Base-by-base conservation (phyloP, 2,113 vertebrate species). In the Etia nguti region DNA sequence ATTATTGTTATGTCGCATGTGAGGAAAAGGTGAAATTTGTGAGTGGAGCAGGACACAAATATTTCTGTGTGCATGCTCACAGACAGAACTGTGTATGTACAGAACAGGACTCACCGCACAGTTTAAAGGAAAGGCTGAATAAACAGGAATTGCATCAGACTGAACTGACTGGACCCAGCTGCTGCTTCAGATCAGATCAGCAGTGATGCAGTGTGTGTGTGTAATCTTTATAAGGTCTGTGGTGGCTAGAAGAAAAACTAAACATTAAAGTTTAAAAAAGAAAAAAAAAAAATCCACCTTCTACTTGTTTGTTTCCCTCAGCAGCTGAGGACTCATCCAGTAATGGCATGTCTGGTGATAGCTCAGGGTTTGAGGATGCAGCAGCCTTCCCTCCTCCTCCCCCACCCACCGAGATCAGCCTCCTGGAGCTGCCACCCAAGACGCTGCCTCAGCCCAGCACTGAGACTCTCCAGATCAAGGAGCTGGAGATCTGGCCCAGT, bases 381-480 rank as follows among this genome's bases (percentile, higher is more conserved):
- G 95, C 95, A 13, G 59, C 95, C 84, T 98, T 98, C 82, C 94
- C 97, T 22, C 97, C 96, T 11, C 97, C 97, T 48, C 96, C 97
- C 88, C 96, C 97, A 8, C 83, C 93, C 85, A 94, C 93, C 54
- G 98, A 99, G 95, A 96, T 97, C 81, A 97, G 95, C 94, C 96
- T 97, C 92, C 95, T 97, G 88, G 97, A 98, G 93, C 84, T 98
- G 93, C 94, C 96, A 59, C 95, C 97, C 75, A 98, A 97, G 95
- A 96, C 93, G 79, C 91, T 48, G 7, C 86, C 82, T 62, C 92
- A 86, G 12, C 57, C 95, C 5, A 26, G 91, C 26, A 46, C 86
- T 1, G 97, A 98, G 60, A 80, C 87, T 34, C 94, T 96, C 88
- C 96, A 97, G 62, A 86, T 95, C 93, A 97, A 96, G 43, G 96